A percentile compares a stretch with the other conserved stretches of the same genome.
Evolutionary conservation across 1,140 invertebrate species (phyloP).

Genomic region (Drosophila fuyamai): DNA sequence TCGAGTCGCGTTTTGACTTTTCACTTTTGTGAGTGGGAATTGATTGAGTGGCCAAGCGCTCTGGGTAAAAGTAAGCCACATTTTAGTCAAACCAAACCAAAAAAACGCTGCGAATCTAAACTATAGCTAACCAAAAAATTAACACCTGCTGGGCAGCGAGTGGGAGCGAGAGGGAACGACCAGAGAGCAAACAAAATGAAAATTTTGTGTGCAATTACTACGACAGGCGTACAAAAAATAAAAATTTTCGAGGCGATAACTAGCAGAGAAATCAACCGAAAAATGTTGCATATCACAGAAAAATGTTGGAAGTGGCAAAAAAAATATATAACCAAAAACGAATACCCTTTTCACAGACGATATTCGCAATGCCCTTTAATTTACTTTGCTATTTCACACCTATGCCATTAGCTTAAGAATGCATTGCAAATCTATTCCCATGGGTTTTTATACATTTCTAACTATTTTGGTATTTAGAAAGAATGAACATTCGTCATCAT

Average conservation of each 20-base stretch:
- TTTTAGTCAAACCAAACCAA: slow-evolving; percentile 14
- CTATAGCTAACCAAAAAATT: slow-evolving; percentile 63
- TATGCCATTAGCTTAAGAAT: not conserved
- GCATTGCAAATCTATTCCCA: not conserved
- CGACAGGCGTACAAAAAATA: slow-evolving; percentile 41
- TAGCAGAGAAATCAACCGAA: slow-evolving; percentile 39
- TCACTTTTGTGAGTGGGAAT: slow-evolving; percentile 78
- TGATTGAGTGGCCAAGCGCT: slow-evolving; percentile 70
- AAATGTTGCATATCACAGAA: slow-evolving; percentile 23
- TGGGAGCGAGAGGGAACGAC: slow-evolving; percentile 20
- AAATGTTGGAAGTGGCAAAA: not conserved
- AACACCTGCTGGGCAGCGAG: slow-evolving; percentile 63
- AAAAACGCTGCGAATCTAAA: slow-evolving; percentile 32
- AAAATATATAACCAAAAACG: not conserved
- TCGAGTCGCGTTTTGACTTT: slow-evolving; percentile 68
- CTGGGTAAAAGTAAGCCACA: slow-evolving; percentile 58
- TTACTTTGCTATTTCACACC: not conserved
- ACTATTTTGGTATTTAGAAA: not conserved
- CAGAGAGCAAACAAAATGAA: slow-evolving; percentile 63
- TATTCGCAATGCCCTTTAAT: not conserved
- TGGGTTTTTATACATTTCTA: not conserved
- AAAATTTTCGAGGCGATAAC: slow-evolving; percentile 41
- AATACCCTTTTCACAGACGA: not conserved
- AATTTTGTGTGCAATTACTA: slow-evolving; percentile 56
- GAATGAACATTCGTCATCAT: not conserved